Base-by-base conservation (phyloP, 2,113 vertebrate genomes). In the Turdus rufiventris region DNA sequence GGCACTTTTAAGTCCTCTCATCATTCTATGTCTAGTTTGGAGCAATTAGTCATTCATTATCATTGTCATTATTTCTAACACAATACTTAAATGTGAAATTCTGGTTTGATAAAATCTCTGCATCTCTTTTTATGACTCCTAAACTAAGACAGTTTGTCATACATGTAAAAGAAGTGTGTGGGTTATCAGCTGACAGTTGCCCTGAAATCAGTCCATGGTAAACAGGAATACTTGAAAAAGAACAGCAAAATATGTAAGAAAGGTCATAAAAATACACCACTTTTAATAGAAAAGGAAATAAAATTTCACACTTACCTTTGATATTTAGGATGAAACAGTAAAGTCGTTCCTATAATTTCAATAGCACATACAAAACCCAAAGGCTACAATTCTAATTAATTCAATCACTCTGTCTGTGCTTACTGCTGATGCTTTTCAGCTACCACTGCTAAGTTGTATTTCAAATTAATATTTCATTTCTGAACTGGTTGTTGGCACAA, bases 21-120 rank as follows among this genome's bases (percentile, higher is more conserved):
- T 62, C 18, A 20, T 15, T 62, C 3, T 12, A 40, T n/a, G 15
- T 56, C 58, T 53, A 15, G 9, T 66, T 29, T 57, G 34, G 48
- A 75, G 17, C 7, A 31, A 57, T 66, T 31, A 50, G 25, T 25
- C 13, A 50, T 50, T 50, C 0, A 0, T 58, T 58, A 20, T 17
- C 34, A 17, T 9, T 61, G 13, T 14, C 47, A 20, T 74, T 79
- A 47, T 18, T 40, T 89, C 43, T 50, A 75, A 17, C 4, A 68
- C 6, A 58, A 45, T 28, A 50, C 3, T 21, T 72, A 21, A 83
- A 71, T 14, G 14, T 14, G 18, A 21, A 78, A 10, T 58, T 89
- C 28, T 29, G 8, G 25, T 75, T 66, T 48, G 18, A 40, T 54
- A 54, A 84, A 60, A 89, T 47, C 33, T 62, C 43, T 65, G 8